phyloP scores from a whole-genome alignment of 2,113 vertebrate genomes.

The Mirounga angustirostris region DNA sequence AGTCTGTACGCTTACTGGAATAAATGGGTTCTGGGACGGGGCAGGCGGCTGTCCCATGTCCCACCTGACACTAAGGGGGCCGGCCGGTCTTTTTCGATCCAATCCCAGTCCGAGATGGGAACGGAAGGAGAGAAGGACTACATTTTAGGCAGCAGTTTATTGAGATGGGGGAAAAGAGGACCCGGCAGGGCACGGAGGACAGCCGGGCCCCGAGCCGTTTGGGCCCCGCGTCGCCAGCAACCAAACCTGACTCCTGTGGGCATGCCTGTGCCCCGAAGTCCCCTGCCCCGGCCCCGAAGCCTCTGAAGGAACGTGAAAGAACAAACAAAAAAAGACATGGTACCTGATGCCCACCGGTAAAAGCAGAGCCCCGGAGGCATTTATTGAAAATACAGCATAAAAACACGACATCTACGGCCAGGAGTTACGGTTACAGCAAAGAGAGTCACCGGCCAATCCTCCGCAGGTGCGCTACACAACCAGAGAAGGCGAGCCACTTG shows the following conservation, averaged over 20 bases:
- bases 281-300: constrained; percentile 1
- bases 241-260: neutral
- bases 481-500: neutral
- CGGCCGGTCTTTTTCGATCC: no score
- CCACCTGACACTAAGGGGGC: accelerated
- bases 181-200: neutral
- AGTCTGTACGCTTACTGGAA: accelerated
- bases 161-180: neutral
- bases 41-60: accelerated
- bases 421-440: constrained; percentile 82
- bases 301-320: constrained; percentile 40
- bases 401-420: constrained; percentile 65
- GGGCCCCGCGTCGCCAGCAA: neutral
- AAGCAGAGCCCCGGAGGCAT: constrained; percentile 84
- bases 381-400: constrained; percentile 87
- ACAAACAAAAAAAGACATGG: constrained; percentile 83
- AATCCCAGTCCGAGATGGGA: neutral
- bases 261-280: neutral
- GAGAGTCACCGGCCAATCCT: constrained; percentile 78
- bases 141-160: neutral
- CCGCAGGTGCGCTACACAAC: constrained; percentile 76
- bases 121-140: neutral
- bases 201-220: neutral
- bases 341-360: constrained; percentile 75
- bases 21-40: neutral